A percentile compares a stretch with the other conserved stretches of the same genome.
Evolutionary conservation across 2,113 vertebrate genomes (phyloP).

Genomic region (Cyprinodon variegatus): DNA sequence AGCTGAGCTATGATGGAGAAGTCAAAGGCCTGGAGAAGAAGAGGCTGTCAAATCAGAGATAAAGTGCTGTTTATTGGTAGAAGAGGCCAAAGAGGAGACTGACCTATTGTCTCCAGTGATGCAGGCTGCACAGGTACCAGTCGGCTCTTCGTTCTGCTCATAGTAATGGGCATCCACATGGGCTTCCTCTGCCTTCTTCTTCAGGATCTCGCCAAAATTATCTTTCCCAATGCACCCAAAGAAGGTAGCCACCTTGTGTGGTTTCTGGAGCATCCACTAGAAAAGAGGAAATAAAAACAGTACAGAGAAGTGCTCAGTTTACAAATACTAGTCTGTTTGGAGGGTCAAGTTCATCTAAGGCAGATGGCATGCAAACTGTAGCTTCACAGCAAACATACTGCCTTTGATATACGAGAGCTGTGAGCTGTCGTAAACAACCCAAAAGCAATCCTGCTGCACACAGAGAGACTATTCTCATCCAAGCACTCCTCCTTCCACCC

Average conservation of each 20-base stretch:
- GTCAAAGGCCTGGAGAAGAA: slow-evolving; percentile 39
- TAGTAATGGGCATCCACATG: slow-evolving; percentile 95
- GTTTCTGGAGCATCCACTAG: slow-evolving; percentile 98
- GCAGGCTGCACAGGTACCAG: slow-evolving; percentile 96
- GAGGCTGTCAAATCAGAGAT: slow-evolving; percentile 32
- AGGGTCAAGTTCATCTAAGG: slow-evolving; percentile 66
- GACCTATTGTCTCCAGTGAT: slow-evolving; percentile 96
- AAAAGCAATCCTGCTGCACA: slow-evolving; percentile 59
- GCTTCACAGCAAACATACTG: slow-evolving; percentile 73
- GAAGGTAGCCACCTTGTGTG: slow-evolving; percentile 93
- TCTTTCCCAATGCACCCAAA: slow-evolving; percentile 97
- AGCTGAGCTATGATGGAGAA: slow-evolving; percentile 48
- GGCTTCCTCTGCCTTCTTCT: slow-evolving; percentile 91
- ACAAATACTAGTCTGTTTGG: slow-evolving; percentile 71
- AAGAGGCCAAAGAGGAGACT: slow-evolving; percentile 29
- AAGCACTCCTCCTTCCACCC: slow-evolving; percentile 60
- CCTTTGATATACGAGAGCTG: slow-evolving; percentile 68
- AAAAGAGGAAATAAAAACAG: slow-evolving; percentile 44
- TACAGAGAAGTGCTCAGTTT: slow-evolving; percentile 55
- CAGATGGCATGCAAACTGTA: slow-evolving; percentile 75
- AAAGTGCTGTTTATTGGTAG: slow-evolving; percentile 46
- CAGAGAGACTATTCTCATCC: slow-evolving; percentile 69
- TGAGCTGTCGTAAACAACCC: slow-evolving; percentile 70
- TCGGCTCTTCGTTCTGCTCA: slow-evolving; percentile 91
- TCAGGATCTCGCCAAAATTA: slow-evolving; percentile 92